phyloP scores from a whole-genome alignment of 2,888 invertebrate genomes.

The Macrophya alboannulata region DNA sequence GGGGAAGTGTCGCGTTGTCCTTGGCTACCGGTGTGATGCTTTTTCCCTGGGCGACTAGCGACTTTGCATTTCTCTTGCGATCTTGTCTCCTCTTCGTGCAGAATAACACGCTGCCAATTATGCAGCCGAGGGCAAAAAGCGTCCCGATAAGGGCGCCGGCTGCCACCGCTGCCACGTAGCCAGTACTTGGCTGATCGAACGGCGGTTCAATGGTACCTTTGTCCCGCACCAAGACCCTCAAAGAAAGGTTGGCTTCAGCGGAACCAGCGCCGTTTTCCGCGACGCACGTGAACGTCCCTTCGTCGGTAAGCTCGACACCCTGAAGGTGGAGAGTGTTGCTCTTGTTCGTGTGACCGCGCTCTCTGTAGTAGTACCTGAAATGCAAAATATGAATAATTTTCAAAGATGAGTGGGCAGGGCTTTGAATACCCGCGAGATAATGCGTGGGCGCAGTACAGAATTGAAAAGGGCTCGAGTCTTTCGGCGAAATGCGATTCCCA shows the following conservation, averaged over 20 bases:
- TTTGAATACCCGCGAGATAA: background rate
- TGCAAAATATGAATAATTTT: constrained; percentile 18
- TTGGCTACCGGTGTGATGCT: constrained; percentile 77
- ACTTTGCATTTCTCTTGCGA: constrained; percentile 73
- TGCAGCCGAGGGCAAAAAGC: constrained; percentile 72
- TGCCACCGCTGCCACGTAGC: constrained; percentile 74
- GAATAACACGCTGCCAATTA: constrained; percentile 73
- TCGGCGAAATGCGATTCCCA: background rate
- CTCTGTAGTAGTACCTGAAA: constrained; percentile 73
- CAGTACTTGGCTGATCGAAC: constrained; percentile 70
- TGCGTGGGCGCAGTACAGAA: background rate
- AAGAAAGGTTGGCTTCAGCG: constrained; percentile 90
- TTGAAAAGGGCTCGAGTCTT: background rate
- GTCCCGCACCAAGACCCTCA: constrained; percentile 85
- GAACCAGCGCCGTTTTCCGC: constrained; percentile 93
- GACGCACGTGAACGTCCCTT: constrained; percentile 92
- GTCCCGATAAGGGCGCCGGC: constrained; percentile 76
- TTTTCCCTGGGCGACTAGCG: constrained; percentile 70
- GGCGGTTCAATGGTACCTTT: constrained; percentile 73
- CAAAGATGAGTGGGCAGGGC: background rate
- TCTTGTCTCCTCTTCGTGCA: constrained; percentile 74
- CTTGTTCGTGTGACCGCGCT: constrained; percentile 72
- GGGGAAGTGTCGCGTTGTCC: constrained; percentile 77
- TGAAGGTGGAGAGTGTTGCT: constrained; percentile 72
- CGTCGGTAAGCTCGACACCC: constrained; percentile 81